Conservation (phyloP, 2,113 vertebrate species). For the Grammomys surdaster region DNA sequence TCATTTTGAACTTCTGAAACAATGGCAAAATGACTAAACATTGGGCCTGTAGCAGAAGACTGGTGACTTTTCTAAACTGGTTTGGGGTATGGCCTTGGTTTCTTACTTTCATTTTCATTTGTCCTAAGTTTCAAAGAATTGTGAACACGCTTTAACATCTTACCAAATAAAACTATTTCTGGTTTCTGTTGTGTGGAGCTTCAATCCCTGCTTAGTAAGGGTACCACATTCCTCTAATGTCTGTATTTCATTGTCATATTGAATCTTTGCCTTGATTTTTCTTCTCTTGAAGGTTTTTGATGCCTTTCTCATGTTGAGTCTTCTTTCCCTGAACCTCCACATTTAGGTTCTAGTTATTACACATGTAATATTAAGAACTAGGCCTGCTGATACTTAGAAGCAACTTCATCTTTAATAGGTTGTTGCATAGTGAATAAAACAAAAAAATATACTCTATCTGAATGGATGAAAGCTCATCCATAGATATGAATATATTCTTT, state of each 20-base stretch:
- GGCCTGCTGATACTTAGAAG: not conserved
- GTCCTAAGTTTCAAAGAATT: not conserved
- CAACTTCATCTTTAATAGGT: not conserved
- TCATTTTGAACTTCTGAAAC: not conserved
- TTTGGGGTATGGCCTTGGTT: not conserved
- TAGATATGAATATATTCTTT: not conserved
- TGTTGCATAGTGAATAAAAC: not conserved
- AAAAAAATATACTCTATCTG: not conserved
- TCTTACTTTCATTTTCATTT: not conserved
- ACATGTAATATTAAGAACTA: not conserved
- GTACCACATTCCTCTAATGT: fast-evolving
- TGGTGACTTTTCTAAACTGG: not conserved
- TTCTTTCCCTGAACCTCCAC: not conserved
- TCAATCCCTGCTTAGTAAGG: not conserved
- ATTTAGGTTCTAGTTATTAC: not conserved
- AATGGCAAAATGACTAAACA: not conserved
- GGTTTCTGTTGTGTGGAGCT: not conserved
- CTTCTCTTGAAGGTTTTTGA: not conserved
- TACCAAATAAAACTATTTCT: not conserved
- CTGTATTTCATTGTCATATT: not conserved
- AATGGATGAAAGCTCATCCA: not conserved
- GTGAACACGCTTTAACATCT: not conserved
- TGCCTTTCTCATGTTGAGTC: not conserved
- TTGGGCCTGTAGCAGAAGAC: not conserved
- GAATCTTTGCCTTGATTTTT: not conserved